These are phyloP conservation scores for Leptatherina wallacei DNA, from an alignment of 2,797 vertebrate genomes.

Conservation along the genomic window DNA sequence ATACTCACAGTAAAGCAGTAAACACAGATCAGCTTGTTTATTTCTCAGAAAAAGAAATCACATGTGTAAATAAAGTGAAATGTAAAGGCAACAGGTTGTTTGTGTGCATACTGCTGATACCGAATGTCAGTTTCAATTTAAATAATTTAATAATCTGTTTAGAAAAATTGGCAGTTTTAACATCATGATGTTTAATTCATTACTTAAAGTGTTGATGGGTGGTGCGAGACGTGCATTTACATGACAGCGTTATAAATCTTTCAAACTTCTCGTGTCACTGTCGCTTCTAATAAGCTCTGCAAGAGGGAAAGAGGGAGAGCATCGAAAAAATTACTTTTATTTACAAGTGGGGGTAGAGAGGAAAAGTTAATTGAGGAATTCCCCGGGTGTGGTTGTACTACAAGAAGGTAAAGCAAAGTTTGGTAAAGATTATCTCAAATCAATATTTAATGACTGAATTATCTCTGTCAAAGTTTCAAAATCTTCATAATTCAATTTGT, in stretches of 20 bases:
- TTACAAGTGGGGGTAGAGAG: conserved; percentile 25
- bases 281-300: conserved; percentile 25
- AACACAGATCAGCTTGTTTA: conserved; percentile 37
- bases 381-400: conserved; percentile 30
- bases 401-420: conserved; percentile 28
- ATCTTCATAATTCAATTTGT: conserved; percentile 20
- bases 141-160: conserved; percentile 38
- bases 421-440: conserved; percentile 27
- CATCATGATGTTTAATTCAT: conserved; percentile 69
- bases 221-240: conserved; percentile 26
- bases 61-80: conserved; percentile 25
- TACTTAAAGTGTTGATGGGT: conserved; percentile 41
- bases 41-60: conserved; percentile 21
- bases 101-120: conserved; percentile 34
- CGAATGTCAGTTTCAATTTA: conserved; percentile 47
- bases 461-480: conserved; percentile 5
- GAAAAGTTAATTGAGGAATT: conserved; percentile 19
- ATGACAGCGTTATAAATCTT: conserved; percentile 37
- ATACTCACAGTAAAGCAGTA: conserved; percentile 32
- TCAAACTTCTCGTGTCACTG: conserved; percentile 7
- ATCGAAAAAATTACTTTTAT: conserved; percentile 38
- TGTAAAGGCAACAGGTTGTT: conserved; percentile 45
- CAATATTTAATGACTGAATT: conserved; percentile 3
- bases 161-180: conserved; percentile 39
- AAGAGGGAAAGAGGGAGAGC: conserved; percentile 10